Percentiles rank a stretch among this genome's conserved stretches.
These are phyloP conservation scores for Aldrovandia affinis DNA, from an alignment of 2,797 vertebrate species.

Conservation along the genomic window DNA sequence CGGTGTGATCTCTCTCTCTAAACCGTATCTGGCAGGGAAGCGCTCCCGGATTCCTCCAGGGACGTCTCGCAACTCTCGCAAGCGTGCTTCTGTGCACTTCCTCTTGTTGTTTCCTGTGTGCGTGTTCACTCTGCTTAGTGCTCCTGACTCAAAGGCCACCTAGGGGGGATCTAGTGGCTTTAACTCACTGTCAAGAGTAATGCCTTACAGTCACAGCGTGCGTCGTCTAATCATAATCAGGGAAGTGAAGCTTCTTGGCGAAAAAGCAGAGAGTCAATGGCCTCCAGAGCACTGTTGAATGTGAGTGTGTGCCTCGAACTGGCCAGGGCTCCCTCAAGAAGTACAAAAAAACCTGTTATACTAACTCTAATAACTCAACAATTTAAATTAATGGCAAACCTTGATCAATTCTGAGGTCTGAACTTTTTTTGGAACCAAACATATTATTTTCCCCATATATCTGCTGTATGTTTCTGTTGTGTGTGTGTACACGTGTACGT, in stretches of 20 bases:
- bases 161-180: not conserved
- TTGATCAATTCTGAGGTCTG: too few relatives aligned
- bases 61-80: not conserved
- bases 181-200: not conserved
- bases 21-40: not conserved
- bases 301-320: too few relatives aligned
- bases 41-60: not conserved
- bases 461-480: not conserved
- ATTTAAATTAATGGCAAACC: too few relatives aligned
- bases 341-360: too few relatives aligned
- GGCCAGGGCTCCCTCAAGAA: too few relatives aligned
- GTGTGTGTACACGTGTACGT: not conserved
- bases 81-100: too few relatives aligned
- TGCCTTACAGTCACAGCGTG: not conserved
- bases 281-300: too few relatives aligned
- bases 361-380: too few relatives aligned
- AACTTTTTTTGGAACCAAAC: too few relatives aligned
- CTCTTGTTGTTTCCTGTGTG: not conserved
- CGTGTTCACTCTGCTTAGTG: not conserved
- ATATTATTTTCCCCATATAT: too few relatives aligned
- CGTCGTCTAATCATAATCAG: not conserved
- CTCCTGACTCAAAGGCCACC: not conserved
- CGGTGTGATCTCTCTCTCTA: not conserved
- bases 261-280: not conserved
- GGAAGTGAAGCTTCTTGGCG: not conserved